Evolutionary conservation across 2,888 invertebrate genomes (phyloP).

Genomic region (Noctua comes): DNA sequence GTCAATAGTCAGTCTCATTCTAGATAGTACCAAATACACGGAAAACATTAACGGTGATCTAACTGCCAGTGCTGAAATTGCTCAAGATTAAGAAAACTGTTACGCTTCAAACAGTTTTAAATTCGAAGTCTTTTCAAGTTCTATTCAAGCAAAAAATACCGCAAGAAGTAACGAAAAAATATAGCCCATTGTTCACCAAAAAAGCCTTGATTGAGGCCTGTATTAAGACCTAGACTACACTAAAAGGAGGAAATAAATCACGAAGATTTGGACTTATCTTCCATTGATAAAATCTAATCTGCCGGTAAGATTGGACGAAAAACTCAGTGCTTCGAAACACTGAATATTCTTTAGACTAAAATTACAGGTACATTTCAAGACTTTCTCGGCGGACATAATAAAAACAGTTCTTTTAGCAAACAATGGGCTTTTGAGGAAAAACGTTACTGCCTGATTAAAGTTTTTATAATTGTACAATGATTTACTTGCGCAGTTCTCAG

Average conservation of each 20-base stretch:
- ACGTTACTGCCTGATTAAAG: conserved; percentile 21
- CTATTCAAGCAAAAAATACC: conserved; percentile 31
- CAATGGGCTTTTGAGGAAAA: conserved; percentile 52
- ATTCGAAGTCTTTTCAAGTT: conserved; percentile 25
- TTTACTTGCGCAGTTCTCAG: conserved; percentile 42
- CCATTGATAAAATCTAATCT: conserved; percentile 18
- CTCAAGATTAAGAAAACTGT: conserved; percentile 47
- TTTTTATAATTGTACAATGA: conserved; percentile 37
- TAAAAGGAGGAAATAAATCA: conserved; percentile 26
- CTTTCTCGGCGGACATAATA: conserved; percentile 11
- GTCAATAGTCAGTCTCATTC: conserved; percentile 34
- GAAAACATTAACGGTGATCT: conserved; percentile 51
- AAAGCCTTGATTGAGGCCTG: conserved; percentile 28
- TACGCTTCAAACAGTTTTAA: conserved; percentile 28
- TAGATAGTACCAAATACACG: conserved; percentile 42
- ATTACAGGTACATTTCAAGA: conserved; percentile 23
- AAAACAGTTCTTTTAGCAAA: conserved; percentile 32
- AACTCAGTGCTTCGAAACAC: not conserved
- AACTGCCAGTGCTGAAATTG: conserved; percentile 42
- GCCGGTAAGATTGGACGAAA: conserved; percentile 2
- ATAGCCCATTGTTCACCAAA: conserved; percentile 36
- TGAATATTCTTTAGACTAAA: not conserved
- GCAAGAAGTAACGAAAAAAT: conserved; percentile 34
- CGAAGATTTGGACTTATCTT: conserved; percentile 11
- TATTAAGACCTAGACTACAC: conserved; percentile 12